A percentile compares a stretch with the other conserved stretches of the same genome.
These are phyloP conservation scores for Thunnus thynnus DNA, from an alignment of 2,113 vertebrate species.

Conservation along the genomic window DNA sequence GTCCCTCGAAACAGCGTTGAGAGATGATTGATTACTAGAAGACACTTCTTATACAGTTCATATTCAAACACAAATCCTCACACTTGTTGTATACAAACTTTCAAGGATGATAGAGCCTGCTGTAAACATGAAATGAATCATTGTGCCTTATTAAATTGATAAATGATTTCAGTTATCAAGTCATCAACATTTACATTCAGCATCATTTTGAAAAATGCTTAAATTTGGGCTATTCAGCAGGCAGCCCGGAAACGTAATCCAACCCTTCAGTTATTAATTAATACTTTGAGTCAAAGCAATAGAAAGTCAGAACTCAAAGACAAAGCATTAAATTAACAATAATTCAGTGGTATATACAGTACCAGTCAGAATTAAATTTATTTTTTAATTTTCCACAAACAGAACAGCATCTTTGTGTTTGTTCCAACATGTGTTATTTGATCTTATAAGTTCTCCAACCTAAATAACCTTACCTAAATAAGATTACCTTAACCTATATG, in stretches of 20 bases:
- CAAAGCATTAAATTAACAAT: not conserved
- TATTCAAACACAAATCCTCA: constrained; percentile 44
- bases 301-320: not conserved
- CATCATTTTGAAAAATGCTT: not conserved
- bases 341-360: too few relatives aligned
- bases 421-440: not conserved
- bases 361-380: too few relatives aligned
- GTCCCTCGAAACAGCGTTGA: constrained; percentile 49
- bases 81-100: constrained; percentile 41
- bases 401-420: not conserved
- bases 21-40: constrained; percentile 71
- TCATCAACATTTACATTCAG: constrained; percentile 39
- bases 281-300: not conserved
- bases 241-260: constrained; percentile 3
- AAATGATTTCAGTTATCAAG: constrained; percentile 39
- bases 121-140: constrained; percentile 48
- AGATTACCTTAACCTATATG: not conserved
- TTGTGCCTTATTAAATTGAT: constrained; percentile 33
- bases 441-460: too few relatives aligned
- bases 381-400: too few relatives aligned
- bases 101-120: constrained; percentile 31
- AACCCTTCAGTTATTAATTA: constrained; percentile 22
- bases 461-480: not conserved
- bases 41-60: constrained; percentile 36
- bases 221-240: not conserved